Base-by-base conservation (phyloP, 1,140 invertebrate genomes). In the Elysia chlorotica region DNA sequence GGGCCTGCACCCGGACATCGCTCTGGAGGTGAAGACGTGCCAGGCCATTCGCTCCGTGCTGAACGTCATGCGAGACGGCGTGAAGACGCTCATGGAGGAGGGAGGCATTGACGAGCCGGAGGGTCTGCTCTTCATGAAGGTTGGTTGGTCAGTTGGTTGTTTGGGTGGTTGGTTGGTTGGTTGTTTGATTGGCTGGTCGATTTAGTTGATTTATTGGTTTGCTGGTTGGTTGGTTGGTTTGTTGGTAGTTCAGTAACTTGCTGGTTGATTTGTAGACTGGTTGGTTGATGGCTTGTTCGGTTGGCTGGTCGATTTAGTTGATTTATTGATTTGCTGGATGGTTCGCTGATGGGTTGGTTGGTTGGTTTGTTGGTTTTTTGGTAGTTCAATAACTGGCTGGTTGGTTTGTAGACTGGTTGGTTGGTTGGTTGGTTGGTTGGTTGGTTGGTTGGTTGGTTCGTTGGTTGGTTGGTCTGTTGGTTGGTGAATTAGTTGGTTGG, bases 11-110 rank as follows among this genome's bases (percentile, higher is more conserved):
- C 88, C 88, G 25, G 87, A 86, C 30, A 86, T 89, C 65, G 88
- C 88, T 0, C 78, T 88, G 48, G 86, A 87, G 5, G 86, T 89
- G 5, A 89, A 89, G 76, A 89, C 88, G 5, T 78, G 88, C 2
- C 88, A 89, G 41, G 88, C 88, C 14, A 86, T 85, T 65, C 77
- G 88, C 56, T 82, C 82, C 69, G 86, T 89, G 5, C 78, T 89
- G 2, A 89, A 89, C 75, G 84, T 86, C 36, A 78, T 88, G 68
- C 74, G 83, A 56, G 83, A 87, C 25, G 79, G 78, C 25, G 76
- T 88, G n/a, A 74, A 80, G 36, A 81, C 87, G 65, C 76, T 89
- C 6, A 76, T 83, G 31, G 81, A 82, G 69, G 87, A 88, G 67
- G 88, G 87, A 10, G 75, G 88, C 31, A 75, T 88, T 25, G 86